Evolutionary conservation across 2,797 vertebrate species (phyloP).

Genomic region (Galagoides demidoff): DNA sequence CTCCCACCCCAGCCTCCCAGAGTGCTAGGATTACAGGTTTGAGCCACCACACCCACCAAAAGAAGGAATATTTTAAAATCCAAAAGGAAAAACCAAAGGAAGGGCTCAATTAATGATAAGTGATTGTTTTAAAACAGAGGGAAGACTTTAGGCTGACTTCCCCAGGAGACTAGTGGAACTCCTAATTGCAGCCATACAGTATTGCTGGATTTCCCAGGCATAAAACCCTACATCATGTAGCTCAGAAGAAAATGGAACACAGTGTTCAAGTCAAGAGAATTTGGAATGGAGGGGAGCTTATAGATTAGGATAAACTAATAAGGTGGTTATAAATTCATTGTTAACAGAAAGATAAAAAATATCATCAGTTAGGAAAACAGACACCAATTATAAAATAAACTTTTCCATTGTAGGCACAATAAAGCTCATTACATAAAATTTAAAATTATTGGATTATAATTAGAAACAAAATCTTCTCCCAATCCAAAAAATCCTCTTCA

Average conservation of each 20-base stretch:
- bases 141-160: background rate
- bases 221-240: background rate
- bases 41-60: too few relatives aligned
- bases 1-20: too few relatives aligned
- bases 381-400: background rate
- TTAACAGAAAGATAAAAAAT: background rate
- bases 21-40: too few relatives aligned
- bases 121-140: background rate
- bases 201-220: background rate
- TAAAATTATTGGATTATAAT: background rate
- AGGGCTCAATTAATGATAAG: background rate
- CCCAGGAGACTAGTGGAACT: background rate
- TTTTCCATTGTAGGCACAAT: background rate
- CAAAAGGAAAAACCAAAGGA: background rate
- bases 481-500: background rate
- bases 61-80: background rate
- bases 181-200: background rate
- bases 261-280: background rate
- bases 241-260: conserved; percentile 2
- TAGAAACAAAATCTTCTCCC: background rate
- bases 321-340: background rate
- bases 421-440: conserved; percentile 1
- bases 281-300: background rate
- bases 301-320: background rate
- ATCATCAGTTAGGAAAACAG: background rate